Base-by-base conservation (phyloP, 2,888 invertebrate species). In the Tryphoninae sp. region DNA sequence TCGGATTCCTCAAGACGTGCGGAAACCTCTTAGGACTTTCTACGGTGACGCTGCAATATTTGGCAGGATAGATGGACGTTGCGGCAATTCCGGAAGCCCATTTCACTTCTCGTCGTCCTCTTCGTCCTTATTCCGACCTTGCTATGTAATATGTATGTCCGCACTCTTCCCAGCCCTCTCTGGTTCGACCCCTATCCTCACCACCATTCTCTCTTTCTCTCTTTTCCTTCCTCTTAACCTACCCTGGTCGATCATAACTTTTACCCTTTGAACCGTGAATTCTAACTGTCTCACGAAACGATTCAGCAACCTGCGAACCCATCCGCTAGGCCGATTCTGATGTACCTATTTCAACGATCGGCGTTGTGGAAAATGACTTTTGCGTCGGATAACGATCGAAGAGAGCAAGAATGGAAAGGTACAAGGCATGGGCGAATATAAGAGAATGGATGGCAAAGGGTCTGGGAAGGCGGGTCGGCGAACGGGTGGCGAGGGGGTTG, bases 361-460 rank as follows among this genome's bases (percentile, higher is more conserved):
- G 72, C 86, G 86, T 86, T 84, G 88, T 87, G 89, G 87, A 89
- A 89, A 90, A 89, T 87, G 86, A 89, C 88, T 88, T 59, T 90
- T 88, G 80, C 77, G 42, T 85, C 79, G 83, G 75, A 83, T 80
- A 68, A 65, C 72, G 49, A 73, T 78, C 68, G 42, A 73, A 68
- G 49, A 59, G 69, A 65, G 13, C 19, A 64, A 77, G 49, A 55
- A 45, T 6, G 61, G 55, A 62, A 64, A 23, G 13, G 11, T 13
- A 55, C 69, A 75, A 19, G 22, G 42, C 22, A 62, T 45, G 65
- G 13, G 13, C 4, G 16, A 59, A 13, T 75, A 78, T 73, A 62
- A 8, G 59, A 62, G 67, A 42, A 71, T 49, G 81, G 81, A 80
- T 68, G 76, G 73, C 69, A 72, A 74, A 55, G 81, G 85, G 76